Base-by-base conservation (phyloP, 1,140 invertebrate species). In the Homarus americanus region DNA sequence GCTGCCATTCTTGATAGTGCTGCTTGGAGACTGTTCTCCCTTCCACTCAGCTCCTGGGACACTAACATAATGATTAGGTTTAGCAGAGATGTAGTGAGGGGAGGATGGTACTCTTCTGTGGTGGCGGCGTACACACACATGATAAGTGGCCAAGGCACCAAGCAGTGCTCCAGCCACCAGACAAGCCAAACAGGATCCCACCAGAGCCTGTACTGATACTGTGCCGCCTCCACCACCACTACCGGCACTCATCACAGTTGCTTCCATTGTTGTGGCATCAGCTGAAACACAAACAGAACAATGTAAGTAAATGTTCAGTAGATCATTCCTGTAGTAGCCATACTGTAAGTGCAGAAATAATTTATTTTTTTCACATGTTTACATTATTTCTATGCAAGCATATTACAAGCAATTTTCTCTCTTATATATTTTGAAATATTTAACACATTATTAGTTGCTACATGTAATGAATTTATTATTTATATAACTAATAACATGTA, bases 41-140 rank as follows among this genome's bases (percentile, higher is more conserved):
- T 93, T 95, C 91, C 90, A 84, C n/a, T 96, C 96, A 44, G 72
- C 87, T 38, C 91, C 92, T 9, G 92, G 91, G 24, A 93, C 89
- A 82, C 89, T 92, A 4, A 93, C 92, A 85, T 93, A 93, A 34
- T 92, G 91, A 78, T 93, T 93, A 73, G 92, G 91, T 58, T 91
- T 92, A 28, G 91, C 92, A 17, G 91, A 89, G n/a, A 92, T 88
- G 93, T 97, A 97, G 93, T 97, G 97, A 0, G 97, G 96, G 78
- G 96, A 96, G 20, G 96, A 95, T 0, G 96, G 96, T 10, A 97
- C 95, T 1, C 95, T 94, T 7, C 92, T 76, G 40, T 78, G 87
- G 36, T 89, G 94, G 83, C 93, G 94, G 86, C 94, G 94, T 87
- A 94, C 94, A 78, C 95, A 87, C 20, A 95, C 95, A 24, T 94